Base-by-base conservation (phyloP, 2,113 vertebrate species). In the Paradisaea rubra region DNA sequence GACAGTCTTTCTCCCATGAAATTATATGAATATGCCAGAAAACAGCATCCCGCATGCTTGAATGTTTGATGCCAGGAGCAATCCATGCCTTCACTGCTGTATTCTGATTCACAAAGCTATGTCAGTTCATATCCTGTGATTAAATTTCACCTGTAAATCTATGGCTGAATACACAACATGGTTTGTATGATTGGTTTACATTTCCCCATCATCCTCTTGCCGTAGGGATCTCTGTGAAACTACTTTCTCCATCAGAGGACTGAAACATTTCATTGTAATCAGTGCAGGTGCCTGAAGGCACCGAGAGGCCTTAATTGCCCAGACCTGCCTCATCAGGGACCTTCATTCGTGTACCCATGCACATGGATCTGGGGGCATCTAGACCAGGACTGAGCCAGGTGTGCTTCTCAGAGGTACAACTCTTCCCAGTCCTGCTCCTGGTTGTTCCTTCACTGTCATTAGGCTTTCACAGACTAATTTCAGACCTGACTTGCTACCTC, bases 291-390 rank as follows among this genome's bases (percentile, higher is more conserved):
- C 10, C 30, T 22, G 21, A 7, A 56, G 73, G 33, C 56, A 68
- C 15, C 24, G 37, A 6, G 0, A 44, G 9, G 10, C 2, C 2
- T 47, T 47, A 8, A 41, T 7, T 35, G 4, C 15, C 53, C 45
- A 6, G 1, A 44, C 2, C 16, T 8, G 2, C 18, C 16, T 69
- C 60, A 44, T 22, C 14, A 42, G 20, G 6, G 41, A 30, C 16
- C 3, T 11, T 11, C 31, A 44, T 5, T 4, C 0, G 1, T 18
- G 20, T 18, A 28, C 4, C 5, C 15, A 13, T 14, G 16, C 15
- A 41, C 7, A 3, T 7, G 13, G 16, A 7, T 44, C 60, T 4
- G 6, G 13, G 7, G 7, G 1, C 19, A 66, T 8, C 25, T 19
- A 19, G 21, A 54, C 2, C 18, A 35, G 10, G 13, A 18, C 64